Conservation (phyloP, 1,140 invertebrate genomes). For the Scylla paramamosain region DNA sequence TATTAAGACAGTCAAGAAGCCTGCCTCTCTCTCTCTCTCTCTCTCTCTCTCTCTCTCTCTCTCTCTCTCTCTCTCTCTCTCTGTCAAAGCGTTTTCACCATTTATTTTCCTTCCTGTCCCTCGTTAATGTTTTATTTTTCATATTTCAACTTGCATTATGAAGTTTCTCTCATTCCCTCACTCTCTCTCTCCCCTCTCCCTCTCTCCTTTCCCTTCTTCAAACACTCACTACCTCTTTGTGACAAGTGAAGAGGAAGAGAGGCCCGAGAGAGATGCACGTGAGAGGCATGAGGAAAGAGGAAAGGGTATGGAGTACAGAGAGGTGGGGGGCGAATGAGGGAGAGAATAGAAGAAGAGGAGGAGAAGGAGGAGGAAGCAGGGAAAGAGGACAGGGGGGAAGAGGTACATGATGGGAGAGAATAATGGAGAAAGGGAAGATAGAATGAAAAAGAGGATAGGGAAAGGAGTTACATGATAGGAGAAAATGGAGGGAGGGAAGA, state of each 20-base stretch:
- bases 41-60: constrained; percentile 52
- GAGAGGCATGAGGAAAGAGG: neutral
- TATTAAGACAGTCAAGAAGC: constrained; percentile 10
- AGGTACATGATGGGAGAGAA: neutral
- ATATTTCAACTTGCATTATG: no score
- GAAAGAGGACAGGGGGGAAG: neutral
- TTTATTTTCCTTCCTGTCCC: neutral
- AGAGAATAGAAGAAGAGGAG: neutral
- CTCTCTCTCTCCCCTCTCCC: neutral
- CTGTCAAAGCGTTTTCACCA: no score
- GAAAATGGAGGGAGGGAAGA: neutral
- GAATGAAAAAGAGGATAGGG: neutral
- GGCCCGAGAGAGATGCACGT: neutral
- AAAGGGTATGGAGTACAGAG: neutral
- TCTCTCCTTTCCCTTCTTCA: neutral
- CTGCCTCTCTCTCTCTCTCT: constrained; percentile 26
- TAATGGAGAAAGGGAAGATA: neutral
- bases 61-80: neutral
- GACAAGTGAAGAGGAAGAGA: neutral
- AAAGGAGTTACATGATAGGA: neutral
- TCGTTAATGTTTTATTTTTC: no score
- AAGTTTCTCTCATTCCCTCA: no score
- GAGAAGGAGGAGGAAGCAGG: neutral
- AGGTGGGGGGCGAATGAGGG: neutral
- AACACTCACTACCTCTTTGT: constrained; percentile 10